Base-by-base conservation (phyloP, 2,888 invertebrate genomes). In the Euphydryas editha region DNA sequence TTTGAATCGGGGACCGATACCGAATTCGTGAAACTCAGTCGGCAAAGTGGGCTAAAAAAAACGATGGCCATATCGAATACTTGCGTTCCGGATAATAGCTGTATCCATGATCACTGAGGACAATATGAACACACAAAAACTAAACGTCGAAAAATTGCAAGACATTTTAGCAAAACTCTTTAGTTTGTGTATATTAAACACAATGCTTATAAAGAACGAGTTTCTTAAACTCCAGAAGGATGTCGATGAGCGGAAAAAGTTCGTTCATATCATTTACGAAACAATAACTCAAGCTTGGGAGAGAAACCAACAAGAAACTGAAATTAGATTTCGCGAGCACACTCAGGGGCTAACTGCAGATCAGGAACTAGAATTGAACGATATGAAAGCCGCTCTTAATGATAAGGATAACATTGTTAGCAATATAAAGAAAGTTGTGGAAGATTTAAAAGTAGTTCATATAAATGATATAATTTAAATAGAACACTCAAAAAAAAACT, bases 1-100 rank as follows among this genome's bases (percentile, higher is more conserved):
- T 95, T 95, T 80, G 97, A 96, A 81, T 97, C 96, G 0, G 96
- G 96, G 87, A 95, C 96, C 0, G 97, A 97, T 79, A 95, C 95
- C 0, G 97, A 96, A 79, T 97, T 97, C 86, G 97, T 97, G 87
- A 96, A 95, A 81, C 94, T 97, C 10, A 84, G 86, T 70, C 93
- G 95, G 17, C 95, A 95, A 82, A 94, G 94, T 79, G 93, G 93
- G 10, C 83, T 92, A 55, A 84, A 85, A 73, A 85, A 84, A 73
- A 85, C 75, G 67, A 78, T 81, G 47, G 92, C 93, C 73, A 88
- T 79, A 10, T 87, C 91, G 1, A 90, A 87, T 0, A 82, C 84
- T 75, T 85, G 91, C 84, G 86, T 84, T 51, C 92, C 93, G 0
- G 90, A 91, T 44, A 93, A 85, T 87, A 78, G 94, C 94, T 55